Base-by-base conservation (phyloP, 2,888 invertebrate genomes). In the Tetranychus piercei region DNA sequence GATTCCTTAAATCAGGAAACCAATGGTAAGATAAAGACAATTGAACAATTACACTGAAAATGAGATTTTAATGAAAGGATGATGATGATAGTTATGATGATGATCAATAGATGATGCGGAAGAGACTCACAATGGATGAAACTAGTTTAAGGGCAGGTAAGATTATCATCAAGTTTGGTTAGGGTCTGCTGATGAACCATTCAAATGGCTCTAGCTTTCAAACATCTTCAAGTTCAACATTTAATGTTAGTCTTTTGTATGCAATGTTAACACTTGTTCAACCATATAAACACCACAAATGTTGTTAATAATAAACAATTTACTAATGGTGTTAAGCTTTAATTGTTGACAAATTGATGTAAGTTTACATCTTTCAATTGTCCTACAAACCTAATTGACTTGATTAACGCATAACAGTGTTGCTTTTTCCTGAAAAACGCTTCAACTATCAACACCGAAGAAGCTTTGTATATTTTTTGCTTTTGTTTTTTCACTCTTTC, bases 141-240 rank as follows among this genome's bases (percentile, higher is more conserved):
- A 55, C 55, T 55, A 55, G 55, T 55, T 55, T 55, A 55, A 55
- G 55, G 55, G 55, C 55, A 55, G 55, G 55, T 55, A 55, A 55
- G 11, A 55, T 34, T 15, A 55, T 55, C 11, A 55, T 55, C 55
- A 55, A 55, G 55, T 55, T 55, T 55, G 15, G 55, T 55, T 55
- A 15, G 11, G 55, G 55, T 15, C 9, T 55, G 55, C 15, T 55
- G 55, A 55, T 55, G 55, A 15, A 15, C 11, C 55, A 55, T 55
- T 9, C 11, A 55, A 55, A 55, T 9, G 15, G 55, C 9, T 55
- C 9, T 45, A 7, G 6, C 45, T 9, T 45, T 55, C 6, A 55
- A 15, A 9, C 15, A 15, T 55, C 9, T 55, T 55, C 55, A 55
- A 55, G 55, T 55, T 55, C 55, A 55, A 55, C 55, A 55, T 55